These are phyloP conservation scores for Epizoanthus ramosus DNA, from an alignment of 92 coral and sea anemone species.

Conservation along the genomic window DNA sequence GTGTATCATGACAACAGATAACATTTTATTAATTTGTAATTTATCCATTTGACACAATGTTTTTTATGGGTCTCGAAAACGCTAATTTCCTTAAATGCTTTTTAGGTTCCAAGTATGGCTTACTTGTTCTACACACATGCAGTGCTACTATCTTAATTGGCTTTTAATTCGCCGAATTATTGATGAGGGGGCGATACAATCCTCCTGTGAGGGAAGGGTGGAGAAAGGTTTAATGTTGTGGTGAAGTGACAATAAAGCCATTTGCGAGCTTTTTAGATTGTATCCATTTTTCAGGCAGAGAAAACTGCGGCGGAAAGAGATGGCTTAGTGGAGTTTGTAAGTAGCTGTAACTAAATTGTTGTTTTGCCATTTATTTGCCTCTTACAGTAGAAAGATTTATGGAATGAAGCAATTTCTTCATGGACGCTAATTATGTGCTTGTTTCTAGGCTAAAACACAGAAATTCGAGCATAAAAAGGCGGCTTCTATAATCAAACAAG, in stretches of 20 bases:
- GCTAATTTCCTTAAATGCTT: no score
- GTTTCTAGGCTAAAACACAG: slow-evolving; percentile 77
- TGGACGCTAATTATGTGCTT: not conserved
- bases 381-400: no score
- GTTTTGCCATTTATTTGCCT: not conserved
- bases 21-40: no score
- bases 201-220: no score
- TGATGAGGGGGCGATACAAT: no score
- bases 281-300: slow-evolving; percentile 72
- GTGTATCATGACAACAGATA: no score
- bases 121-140: no score
- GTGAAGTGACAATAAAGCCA: not conserved
- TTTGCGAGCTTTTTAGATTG: not conserved
- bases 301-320: slow-evolving; percentile 92
- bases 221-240: not conserved
- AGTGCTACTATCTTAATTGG: no score
- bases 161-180: no score
- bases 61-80: no score
- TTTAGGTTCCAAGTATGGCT: no score
- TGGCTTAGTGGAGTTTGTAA: slow-evolving; percentile 84
- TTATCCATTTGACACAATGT: no score
- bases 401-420: not conserved
- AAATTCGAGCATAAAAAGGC: slow-evolving; percentile 76
- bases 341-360: slow-evolving; percentile 24
- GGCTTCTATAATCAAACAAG: slow-evolving; percentile 76